A percentile compares a stretch with the other conserved stretches of the same genome.
Evolutionary conservation across 2,888 invertebrate species (phyloP).

Genomic region (Crioceris asparagi): DNA sequence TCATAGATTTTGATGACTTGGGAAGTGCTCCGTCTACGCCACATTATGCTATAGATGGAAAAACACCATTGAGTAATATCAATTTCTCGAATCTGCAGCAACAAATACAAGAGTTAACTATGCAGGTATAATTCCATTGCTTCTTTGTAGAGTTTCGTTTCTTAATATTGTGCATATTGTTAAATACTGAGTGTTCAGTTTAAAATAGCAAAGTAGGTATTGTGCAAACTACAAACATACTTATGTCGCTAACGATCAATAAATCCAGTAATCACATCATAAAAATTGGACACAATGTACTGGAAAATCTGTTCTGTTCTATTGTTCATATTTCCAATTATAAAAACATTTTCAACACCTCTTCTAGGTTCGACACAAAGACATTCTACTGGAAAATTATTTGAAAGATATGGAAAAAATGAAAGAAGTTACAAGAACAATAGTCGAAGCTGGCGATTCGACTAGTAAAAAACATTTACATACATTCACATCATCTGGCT

Average conservation of each 20-base stretch:
- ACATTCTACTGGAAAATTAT: conserved; percentile 48
- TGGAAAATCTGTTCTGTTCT: no score
- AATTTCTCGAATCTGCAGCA: conserved; percentile 35
- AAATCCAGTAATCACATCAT: no score
- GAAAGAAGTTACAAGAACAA: conserved; percentile 47
- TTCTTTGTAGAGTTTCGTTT: no score
- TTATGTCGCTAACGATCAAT: no score
- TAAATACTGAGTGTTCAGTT: no score
- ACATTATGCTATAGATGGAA: conserved; percentile 38
- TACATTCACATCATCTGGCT: conserved; percentile 38
- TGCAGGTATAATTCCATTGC: no score
- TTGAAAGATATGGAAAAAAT: conserved; percentile 49
- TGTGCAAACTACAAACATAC: no score
- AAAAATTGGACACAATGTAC: no score
- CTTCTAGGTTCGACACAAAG: conserved; percentile 49
- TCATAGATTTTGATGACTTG: conserved; percentile 42
- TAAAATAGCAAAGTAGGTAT: no score
- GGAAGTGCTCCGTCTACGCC: conserved; percentile 39
- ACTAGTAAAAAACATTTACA: conserved; percentile 22
- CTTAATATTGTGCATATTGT: no score
- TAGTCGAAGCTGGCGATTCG: conserved; percentile 39
- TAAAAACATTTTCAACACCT: no score
- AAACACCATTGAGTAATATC: conserved; percentile 36
- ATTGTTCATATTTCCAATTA: no score
- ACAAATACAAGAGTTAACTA: conserved; percentile 34